These are phyloP conservation scores for Trialeurodes vaporariorum DNA, from an alignment of 1,140 invertebrate species.

Conservation along the genomic window DNA sequence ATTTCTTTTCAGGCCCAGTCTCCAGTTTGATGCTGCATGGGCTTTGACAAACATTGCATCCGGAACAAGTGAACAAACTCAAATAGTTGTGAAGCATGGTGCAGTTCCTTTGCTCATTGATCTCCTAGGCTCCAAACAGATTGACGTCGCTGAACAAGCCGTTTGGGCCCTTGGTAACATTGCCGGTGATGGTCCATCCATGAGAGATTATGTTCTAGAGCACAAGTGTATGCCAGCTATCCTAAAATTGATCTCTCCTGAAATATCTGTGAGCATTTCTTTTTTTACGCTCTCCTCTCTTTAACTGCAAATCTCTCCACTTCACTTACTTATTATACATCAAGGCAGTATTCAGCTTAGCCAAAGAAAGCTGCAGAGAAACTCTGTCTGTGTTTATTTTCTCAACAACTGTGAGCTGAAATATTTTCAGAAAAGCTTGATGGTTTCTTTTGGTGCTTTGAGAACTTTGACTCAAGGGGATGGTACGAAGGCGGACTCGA, in stretches of 20 bases:
- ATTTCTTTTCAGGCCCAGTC: constrained; percentile 48
- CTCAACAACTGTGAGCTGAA: too few relatives aligned
- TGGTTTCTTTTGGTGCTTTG: too few relatives aligned
- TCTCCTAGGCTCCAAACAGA: constrained; percentile 55
- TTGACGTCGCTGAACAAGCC: constrained; percentile 85
- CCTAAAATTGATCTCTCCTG: constrained; percentile 48
- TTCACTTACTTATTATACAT: too few relatives aligned
- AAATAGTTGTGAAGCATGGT: constrained; percentile 55
- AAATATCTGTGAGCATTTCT: constrained; percentile 31
- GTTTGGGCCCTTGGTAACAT: constrained; percentile 98
- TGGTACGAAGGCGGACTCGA: too few relatives aligned
- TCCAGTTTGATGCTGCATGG: constrained; percentile 98
- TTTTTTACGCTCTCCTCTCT: too few relatives aligned
- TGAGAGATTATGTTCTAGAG: constrained; percentile 61
- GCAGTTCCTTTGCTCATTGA: constrained; percentile 76
- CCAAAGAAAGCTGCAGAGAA: too few relatives aligned
- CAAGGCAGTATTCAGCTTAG: too few relatives aligned
- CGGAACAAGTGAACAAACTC: constrained; percentile 49
- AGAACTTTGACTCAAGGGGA: too few relatives aligned
- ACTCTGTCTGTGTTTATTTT: too few relatives aligned
- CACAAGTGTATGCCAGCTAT: constrained; percentile 50
- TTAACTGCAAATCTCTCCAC: too few relatives aligned
- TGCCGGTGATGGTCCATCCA: constrained; percentile 71
- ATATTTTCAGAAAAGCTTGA: too few relatives aligned
- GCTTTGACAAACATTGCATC: constrained; percentile 97